These are phyloP conservation scores for Argyrosomus regius DNA, from an alignment of 2,797 vertebrate species.

Conservation along the genomic window DNA sequence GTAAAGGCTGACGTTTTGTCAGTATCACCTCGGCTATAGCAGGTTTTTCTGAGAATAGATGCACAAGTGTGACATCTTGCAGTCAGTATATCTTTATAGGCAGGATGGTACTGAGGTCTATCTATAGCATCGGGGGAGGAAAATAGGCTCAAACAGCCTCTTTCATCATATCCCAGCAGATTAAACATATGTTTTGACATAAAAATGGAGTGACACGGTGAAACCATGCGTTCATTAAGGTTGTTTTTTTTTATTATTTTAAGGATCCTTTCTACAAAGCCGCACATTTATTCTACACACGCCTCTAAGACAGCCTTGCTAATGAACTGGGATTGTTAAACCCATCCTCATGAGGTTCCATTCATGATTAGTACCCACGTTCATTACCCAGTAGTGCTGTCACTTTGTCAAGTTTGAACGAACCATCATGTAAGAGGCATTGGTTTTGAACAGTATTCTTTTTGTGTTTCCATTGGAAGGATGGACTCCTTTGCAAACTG, in stretches of 20 bases:
- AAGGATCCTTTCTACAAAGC: too few species aligned
- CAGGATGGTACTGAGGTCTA: not conserved
- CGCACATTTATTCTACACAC: too few species aligned
- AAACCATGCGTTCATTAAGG: conserved; percentile 2
- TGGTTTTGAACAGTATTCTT: too few species aligned
- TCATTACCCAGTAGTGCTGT: too few species aligned
- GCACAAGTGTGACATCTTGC: conserved; percentile 17
- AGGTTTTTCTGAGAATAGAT: conserved; percentile 43
- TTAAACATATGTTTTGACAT: conserved; percentile 2
- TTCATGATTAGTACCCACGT: too few species aligned
- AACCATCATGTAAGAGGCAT: too few species aligned
- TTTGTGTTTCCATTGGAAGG: too few species aligned
- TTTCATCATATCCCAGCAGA: conserved; percentile 9
- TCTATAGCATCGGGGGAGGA: conserved; percentile 35
- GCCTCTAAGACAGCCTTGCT: not conserved
- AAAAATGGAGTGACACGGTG: not conserved
- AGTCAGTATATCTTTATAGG: not conserved
- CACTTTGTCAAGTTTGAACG: too few species aligned
- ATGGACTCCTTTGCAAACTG: too few species aligned
- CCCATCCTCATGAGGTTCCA: not conserved
- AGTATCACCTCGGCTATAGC: not conserved
- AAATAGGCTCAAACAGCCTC: conserved; percentile 21
- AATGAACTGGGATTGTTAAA: not conserved
- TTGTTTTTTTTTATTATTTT: too few species aligned
- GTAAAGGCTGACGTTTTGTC: conserved; percentile 38